phyloP scores from a whole-genome alignment of 2,888 invertebrate genomes.

The Ennomos fuscantarius region DNA sequence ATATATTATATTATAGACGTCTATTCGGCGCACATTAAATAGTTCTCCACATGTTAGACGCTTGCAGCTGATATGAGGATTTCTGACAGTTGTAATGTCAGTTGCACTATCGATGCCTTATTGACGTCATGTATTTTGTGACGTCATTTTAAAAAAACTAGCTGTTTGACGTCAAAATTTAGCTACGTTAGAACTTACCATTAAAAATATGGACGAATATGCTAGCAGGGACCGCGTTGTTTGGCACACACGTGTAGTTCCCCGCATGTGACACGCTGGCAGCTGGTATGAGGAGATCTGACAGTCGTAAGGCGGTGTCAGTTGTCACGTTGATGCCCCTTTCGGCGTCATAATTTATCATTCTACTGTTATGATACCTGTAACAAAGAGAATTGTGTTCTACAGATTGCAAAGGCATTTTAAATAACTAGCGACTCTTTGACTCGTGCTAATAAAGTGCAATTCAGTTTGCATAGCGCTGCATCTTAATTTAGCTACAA shows the following conservation, averaged over 20 bases:
- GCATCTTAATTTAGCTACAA: too few relatives aligned
- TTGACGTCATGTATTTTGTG: too few relatives aligned
- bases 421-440: too few relatives aligned
- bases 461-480: too few relatives aligned
- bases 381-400: slow-evolving; percentile 16
- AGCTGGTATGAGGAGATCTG: slow-evolving; percentile 85
- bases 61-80: too few relatives aligned
- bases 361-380: slow-evolving; percentile 94
- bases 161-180: background rate
- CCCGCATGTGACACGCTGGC: slow-evolving; percentile 91
- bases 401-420: too few relatives aligned
- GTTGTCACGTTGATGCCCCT: slow-evolving; percentile 95
- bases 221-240: slow-evolving; percentile 94
- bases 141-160: too few relatives aligned
- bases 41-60: slow-evolving; percentile 89
- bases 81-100: too few relatives aligned
- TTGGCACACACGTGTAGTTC: slow-evolving; percentile 95
- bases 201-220: slow-evolving; percentile 96
- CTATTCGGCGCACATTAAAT: too few relatives aligned
- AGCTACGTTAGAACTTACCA: slow-evolving; percentile 85
- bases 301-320: slow-evolving; percentile 89
- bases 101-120: too few relatives aligned
- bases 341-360: slow-evolving; percentile 96
- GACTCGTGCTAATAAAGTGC: too few relatives aligned
- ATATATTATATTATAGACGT: slow-evolving; percentile 97